A percentile compares a stretch with the other conserved stretches of the same genome.
phyloP scores from a whole-genome alignment of 2,113 vertebrate species.

The Alligator mississippiensis region DNA sequence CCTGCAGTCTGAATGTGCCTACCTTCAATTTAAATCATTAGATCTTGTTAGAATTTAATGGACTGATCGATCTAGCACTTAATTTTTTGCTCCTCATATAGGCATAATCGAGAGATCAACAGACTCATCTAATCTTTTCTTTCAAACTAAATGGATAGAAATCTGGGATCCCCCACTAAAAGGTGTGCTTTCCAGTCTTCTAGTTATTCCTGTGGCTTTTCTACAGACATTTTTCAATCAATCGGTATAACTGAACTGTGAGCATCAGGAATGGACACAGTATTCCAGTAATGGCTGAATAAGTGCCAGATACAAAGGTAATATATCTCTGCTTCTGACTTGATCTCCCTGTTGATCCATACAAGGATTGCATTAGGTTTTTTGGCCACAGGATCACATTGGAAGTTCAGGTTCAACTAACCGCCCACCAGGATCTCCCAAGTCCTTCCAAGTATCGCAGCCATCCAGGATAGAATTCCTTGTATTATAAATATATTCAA shows the following conservation, averaged over 20 bases:
- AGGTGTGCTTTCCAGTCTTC: neutral
- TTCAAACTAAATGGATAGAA: too few species aligned
- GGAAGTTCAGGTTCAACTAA: neutral
- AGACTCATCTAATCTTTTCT: too few species aligned
- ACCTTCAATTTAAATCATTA: neutral
- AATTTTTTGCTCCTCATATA: too few species aligned
- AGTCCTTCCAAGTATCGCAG: neutral
- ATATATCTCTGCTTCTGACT: neutral
- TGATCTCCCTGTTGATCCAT: neutral
- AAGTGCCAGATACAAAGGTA: neutral
- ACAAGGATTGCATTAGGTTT: neutral
- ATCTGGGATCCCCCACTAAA: neutral
- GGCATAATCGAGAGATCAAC: too few species aligned
- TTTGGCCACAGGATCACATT: neutral
- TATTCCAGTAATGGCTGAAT: neutral
- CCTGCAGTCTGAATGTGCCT: neutral
- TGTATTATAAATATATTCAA: neutral
- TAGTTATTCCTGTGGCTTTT: neutral
- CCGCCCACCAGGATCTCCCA: neutral
- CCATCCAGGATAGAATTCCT: neutral
- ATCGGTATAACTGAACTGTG: neutral
- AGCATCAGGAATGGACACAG: neutral
- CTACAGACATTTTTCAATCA: neutral
- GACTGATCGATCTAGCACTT: neutral
- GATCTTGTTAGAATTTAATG: neutral